Percentiles rank a stretch among this genome's conserved stretches.
Evolutionary conservation across 2,113 vertebrate genomes (phyloP).

Genomic region (Rhynchopsitta pachyrhyncha): DNA sequence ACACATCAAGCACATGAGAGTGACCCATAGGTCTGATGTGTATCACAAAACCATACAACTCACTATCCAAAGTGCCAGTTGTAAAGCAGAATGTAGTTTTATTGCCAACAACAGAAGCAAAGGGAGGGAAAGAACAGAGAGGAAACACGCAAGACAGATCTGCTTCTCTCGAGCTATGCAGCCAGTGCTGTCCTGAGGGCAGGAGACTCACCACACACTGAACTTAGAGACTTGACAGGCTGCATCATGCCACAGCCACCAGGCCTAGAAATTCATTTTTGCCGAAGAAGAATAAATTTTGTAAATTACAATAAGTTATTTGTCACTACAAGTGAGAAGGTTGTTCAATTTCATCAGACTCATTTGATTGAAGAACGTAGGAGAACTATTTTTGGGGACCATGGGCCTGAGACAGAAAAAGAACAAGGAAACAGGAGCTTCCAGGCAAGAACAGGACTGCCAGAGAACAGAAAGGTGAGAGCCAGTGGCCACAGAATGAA

Average conservation of each 20-base stretch:
- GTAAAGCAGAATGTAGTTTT: not conserved
- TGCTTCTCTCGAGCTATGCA: not conserved
- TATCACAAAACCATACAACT: not conserved
- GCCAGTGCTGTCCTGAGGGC: not conserved
- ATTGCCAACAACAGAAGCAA: not conserved
- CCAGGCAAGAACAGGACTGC: not conserved
- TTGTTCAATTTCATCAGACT: not conserved
- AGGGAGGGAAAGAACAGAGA: not conserved
- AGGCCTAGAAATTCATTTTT: not conserved
- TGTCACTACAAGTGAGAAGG: not conserved
- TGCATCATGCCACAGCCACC: not conserved
- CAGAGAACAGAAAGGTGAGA: not conserved
- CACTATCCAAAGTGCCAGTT: not conserved
- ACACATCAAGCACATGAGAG: too few species aligned
- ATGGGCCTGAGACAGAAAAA: not conserved
- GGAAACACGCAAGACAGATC: not conserved
- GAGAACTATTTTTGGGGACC: not conserved
- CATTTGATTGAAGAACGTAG: not conserved
- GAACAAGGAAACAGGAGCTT: not conserved
- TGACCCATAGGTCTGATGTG: not conserved
- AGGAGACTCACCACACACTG: not conserved
- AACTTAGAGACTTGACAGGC: not conserved
- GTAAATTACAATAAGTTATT: not conserved
- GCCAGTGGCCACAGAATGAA: not conserved
- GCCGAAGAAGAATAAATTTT: not conserved